These are phyloP conservation scores for Eueides isabella DNA, from an alignment of 1,140 invertebrate genomes.

Conservation along the genomic window DNA sequence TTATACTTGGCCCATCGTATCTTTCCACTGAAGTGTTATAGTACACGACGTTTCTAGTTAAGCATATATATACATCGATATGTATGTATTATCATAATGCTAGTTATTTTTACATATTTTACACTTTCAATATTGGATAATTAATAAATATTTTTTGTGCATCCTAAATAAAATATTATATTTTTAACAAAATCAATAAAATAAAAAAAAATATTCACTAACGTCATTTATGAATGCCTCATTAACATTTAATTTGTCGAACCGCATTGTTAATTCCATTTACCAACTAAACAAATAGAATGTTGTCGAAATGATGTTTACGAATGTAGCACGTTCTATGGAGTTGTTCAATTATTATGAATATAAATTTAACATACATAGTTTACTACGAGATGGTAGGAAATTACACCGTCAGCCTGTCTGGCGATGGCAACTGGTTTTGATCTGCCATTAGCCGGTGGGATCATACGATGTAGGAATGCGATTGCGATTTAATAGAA, in stretches of 20 bases:
- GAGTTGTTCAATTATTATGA: neutral
- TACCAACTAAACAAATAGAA: slow-evolving; percentile 1
- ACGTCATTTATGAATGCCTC: slow-evolving; percentile 5
- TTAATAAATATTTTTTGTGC: neutral
- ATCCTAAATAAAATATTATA: no score
- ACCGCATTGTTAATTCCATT: neutral
- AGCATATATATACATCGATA: neutral
- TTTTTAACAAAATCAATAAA: neutral
- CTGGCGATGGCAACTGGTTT: slow-evolving; percentile 53
- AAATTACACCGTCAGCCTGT: slow-evolving; percentile 53
- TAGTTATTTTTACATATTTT: neutral
- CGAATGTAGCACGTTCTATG: neutral
- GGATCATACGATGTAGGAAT: slow-evolving; percentile 55
- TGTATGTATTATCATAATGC: neutral
- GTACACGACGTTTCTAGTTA: neutral
- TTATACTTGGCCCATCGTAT: neutral
- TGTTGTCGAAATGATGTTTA: neutral
- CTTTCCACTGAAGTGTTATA: neutral
- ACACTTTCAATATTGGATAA: neutral
- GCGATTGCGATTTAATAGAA: slow-evolving; percentile 63
- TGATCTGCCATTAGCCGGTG: slow-evolving; percentile 47
- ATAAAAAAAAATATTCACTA: neutral
- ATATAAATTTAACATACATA: neutral
- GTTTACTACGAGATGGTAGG: neutral
- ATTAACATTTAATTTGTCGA: neutral